Evolutionary conservation across 1,140 invertebrate genomes (phyloP).

Genomic region (Gryllus bimaculatus): DNA sequence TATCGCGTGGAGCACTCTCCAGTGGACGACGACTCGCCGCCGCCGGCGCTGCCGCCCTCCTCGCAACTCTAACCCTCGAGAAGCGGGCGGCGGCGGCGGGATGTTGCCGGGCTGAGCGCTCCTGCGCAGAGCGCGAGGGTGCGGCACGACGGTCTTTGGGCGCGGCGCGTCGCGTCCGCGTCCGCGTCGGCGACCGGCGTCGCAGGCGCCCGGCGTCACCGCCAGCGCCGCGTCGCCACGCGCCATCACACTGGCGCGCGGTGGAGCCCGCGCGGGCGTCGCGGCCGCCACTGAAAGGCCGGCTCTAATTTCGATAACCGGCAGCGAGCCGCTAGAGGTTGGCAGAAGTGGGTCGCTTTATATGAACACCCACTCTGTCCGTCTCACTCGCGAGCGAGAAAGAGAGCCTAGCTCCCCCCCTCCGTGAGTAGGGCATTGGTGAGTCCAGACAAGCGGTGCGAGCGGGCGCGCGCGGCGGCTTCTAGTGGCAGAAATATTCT

Average conservation of each 20-base stretch:
- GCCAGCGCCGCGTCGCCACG: background rate
- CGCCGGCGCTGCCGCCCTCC: background rate
- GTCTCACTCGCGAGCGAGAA: background rate
- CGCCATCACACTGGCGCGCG: too few species aligned
- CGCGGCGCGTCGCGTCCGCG: background rate
- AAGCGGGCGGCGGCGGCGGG: too few species aligned
- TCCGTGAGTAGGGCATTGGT: background rate
- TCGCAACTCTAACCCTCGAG: too few species aligned
- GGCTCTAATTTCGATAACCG: background rate
- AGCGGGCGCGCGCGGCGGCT: too few species aligned
- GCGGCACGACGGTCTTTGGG: background rate
- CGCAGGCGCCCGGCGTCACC: too few species aligned
- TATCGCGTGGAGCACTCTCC: background rate
- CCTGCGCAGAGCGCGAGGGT: too few species aligned
- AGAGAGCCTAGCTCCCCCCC: background rate
- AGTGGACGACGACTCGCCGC: background rate
- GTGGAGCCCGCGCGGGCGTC: background rate
- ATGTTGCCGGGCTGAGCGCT: too few species aligned
- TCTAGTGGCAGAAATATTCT: background rate
- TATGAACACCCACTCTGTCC: background rate
- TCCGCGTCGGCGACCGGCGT: too few species aligned
- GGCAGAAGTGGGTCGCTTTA: conserved; percentile 2
- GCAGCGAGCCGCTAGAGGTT: background rate
- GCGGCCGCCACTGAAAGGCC: background rate
- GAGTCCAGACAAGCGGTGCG: background rate